phyloP scores from a whole-genome alignment of 1,140 invertebrate genomes.

The Mycetomoellerius zeteki region DNA sequence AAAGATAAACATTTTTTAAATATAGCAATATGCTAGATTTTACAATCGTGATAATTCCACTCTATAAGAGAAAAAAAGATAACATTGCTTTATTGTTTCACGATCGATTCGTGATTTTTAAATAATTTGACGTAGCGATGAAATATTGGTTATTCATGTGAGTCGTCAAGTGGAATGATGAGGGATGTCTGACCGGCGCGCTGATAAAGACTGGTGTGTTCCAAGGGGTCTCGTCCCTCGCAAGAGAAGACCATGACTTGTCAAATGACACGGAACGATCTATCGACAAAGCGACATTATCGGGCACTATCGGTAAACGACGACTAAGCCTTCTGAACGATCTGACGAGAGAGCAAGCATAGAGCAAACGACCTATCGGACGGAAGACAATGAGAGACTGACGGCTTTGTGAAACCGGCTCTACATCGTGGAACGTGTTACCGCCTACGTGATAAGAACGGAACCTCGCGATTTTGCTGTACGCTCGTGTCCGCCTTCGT shows the following conservation, averaged over 20 bases:
- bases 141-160: slow-evolving; percentile 2
- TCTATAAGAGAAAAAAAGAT: not conserved
- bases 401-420: slow-evolving; percentile 16
- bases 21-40: not conserved
- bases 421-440: slow-evolving; percentile 41
- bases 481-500: slow-evolving; percentile 79
- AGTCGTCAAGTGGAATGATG: not conserved
- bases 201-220: slow-evolving; percentile 90
- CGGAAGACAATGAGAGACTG: slow-evolving; percentile 59
- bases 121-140: not conserved
- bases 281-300: slow-evolving; percentile 68
- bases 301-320: slow-evolving; percentile 34
- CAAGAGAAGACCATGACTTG: slow-evolving; percentile 76
- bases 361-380: slow-evolving; percentile 50
- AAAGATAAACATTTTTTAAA: not conserved
- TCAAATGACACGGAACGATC: slow-evolving; percentile 42
- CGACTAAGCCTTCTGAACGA: slow-evolving; percentile 64
- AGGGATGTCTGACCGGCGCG: slow-evolving; percentile 80
- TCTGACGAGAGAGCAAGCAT: not conserved
- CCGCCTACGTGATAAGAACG: slow-evolving; percentile 68
- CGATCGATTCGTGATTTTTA: not conserved
- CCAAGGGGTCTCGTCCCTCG: slow-evolving; percentile 87
- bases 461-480: slow-evolving; percentile 44
- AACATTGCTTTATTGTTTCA: not conserved
- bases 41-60: not conserved